A percentile compares a stretch with the other conserved stretches of the same genome.
These are phyloP conservation scores for Ennomos fuscantarius DNA, from an alignment of 2,888 invertebrate species.

Conservation along the genomic window DNA sequence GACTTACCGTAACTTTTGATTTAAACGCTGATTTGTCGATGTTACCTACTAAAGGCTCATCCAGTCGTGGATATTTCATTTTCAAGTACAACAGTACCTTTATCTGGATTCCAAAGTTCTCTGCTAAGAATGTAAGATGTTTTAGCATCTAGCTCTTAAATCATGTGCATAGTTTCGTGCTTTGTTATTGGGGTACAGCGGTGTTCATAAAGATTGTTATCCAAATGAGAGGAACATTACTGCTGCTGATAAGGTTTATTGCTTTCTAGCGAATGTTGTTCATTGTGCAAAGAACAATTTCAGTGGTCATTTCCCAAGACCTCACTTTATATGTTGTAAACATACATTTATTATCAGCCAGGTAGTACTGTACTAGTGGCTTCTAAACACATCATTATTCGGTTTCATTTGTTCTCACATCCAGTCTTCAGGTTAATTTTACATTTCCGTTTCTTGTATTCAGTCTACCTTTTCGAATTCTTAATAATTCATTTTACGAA, in stretches of 20 bases:
- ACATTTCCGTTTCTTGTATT: no score
- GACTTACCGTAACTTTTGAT: constrained; percentile 73
- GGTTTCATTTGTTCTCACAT: no score
- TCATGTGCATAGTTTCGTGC: not conserved
- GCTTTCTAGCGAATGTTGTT: constrained; percentile 2
- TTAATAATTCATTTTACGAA: no score
- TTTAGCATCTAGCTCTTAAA: not conserved
- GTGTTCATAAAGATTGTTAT: not conserved
- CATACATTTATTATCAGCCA: no score
- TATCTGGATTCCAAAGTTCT: not conserved
- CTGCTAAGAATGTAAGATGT: no score
- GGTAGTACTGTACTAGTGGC: no score
- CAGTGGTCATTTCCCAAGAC: not conserved
- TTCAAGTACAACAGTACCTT: constrained; percentile 1
- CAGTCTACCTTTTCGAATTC: no score
- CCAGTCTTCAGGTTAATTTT: no score
- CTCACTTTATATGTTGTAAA: not conserved
- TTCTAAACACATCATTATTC: no score
- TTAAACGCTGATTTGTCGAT: constrained; percentile 62
- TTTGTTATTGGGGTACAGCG: not conserved
- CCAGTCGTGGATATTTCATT: constrained; percentile 67
- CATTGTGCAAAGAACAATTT: not conserved
- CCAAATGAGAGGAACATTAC: not conserved
- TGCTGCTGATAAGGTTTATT: constrained; percentile 4
- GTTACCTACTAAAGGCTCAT: constrained; percentile 64